Evolutionary conservation across 2,797 vertebrate genomes (phyloP).

Genomic region (Gymnocypris eckloni): DNA sequence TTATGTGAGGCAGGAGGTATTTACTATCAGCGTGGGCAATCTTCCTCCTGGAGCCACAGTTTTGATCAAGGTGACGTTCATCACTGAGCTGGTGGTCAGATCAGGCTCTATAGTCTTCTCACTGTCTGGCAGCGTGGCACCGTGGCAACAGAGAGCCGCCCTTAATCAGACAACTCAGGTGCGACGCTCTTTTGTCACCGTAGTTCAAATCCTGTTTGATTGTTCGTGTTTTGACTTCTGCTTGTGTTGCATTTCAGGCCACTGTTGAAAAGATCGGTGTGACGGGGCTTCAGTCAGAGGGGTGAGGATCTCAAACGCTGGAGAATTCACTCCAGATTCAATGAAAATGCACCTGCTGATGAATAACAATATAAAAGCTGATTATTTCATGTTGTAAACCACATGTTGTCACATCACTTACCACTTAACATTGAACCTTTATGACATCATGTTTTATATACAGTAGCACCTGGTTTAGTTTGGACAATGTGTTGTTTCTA

Average conservation of each 20-base stretch:
- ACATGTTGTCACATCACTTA: no score
- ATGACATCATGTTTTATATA: constrained; percentile 21
- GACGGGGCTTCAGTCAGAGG: constrained; percentile 71
- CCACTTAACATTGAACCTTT: neutral
- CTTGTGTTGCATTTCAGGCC: constrained; percentile 71
- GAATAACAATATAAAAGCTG: neutral
- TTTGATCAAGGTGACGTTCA: constrained; percentile 88
- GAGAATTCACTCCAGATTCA: constrained; percentile 22
- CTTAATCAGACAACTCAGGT: constrained; percentile 87
- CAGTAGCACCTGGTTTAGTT: no score
- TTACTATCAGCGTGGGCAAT: constrained; percentile 90
- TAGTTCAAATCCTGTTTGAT: neutral
- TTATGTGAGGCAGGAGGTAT: constrained; percentile 80
- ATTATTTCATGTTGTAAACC: neutral
- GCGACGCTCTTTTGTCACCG: neutral
- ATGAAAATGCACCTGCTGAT: neutral
- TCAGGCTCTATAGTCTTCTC: constrained; percentile 75
- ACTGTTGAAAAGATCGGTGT: constrained; percentile 81
- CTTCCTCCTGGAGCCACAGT: constrained; percentile 83
- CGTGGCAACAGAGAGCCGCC: constrained; percentile 84
- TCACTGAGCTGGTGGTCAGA: constrained; percentile 81
- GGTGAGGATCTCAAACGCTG: constrained; percentile 70
- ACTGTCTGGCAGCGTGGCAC: constrained; percentile 83
- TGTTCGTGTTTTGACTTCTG: neutral
- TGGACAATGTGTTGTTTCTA: no score